Conservation (phyloP, 2,797 vertebrate species). For the Acestrorhynchus altus region DNA sequence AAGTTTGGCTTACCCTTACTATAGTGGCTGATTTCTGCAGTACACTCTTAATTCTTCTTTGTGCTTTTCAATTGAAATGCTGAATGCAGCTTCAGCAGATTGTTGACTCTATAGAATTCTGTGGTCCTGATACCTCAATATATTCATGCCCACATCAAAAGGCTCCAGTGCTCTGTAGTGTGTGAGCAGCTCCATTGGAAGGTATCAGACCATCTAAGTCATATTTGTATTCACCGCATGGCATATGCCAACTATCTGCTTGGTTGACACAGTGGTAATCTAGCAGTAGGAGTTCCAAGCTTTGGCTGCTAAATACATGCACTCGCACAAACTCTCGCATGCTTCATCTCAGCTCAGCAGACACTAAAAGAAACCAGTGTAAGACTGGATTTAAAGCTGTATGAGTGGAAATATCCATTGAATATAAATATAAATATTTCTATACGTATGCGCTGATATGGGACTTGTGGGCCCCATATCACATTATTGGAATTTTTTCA, state of each 20-base stretch:
- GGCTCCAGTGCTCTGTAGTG: conserved; percentile 37
- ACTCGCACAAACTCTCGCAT: not conserved
- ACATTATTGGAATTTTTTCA: too few species aligned
- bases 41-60: not conserved
- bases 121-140: conserved; percentile 28
- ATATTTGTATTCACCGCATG: conserved; percentile 63
- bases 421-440: too few species aligned
- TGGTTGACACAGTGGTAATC: conserved; percentile 49
- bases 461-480: too few species aligned
- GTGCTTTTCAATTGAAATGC: conserved; percentile 1
- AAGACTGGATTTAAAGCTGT: not conserved
- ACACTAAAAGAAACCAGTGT: not conserved
- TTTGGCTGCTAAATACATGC: conserved; percentile 38
- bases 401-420: not conserved
- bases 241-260: conserved; percentile 46
- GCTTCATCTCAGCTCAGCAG: not conserved
- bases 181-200: conserved; percentile 47
- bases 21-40: not conserved
- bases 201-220: conserved; percentile 53
- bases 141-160: conserved; percentile 49
- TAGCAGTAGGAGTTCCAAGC: conserved; percentile 30
- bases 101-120: conserved; percentile 34
- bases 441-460: too few species aligned
- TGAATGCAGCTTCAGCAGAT: conserved; percentile 13
- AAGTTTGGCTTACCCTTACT: not conserved